Base-by-base conservation (phyloP, 2,113 vertebrate genomes). In the Pluvianellus socialis region DNA sequence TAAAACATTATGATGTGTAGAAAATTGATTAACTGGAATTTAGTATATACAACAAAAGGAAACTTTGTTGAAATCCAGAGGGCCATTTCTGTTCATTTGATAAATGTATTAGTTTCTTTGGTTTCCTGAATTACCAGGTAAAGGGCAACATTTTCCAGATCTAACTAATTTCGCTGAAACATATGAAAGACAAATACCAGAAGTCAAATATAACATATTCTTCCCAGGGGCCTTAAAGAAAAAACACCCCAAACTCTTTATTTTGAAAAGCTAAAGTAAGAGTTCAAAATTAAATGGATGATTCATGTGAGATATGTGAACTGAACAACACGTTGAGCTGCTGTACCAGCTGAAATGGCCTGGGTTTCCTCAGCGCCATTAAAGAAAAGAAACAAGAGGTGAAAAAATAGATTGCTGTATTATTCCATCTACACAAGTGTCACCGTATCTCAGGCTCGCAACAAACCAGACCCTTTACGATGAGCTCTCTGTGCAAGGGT, bases 121-220 rank as follows among this genome's bases (percentile, higher is more conserved):
- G 95, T 98, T 98, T 97, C 98, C 96, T 98, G 97, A 98, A 97
- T 95, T 97, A 93, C 96, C 97, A 97, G 96, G 97, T 96, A 98
- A 97, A 97, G 93, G 96, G 94, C 94, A 97, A 98, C 97, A 97
- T 96, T 97, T 95, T 97, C 97, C 98, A 98, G 98, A 97, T 96
- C 97, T 97, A 95, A 87, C 97, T 96, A 95, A 97, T 98, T 98
- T 97, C 74, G 76, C 94, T 96, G 95, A 93, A 97, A 95, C 88
- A 96, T 97, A 97, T 93, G 94, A 97, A 97, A 97, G 97, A 98
- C 96, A 98, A 97, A 97, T 95, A 97, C 97, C 97, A 98, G 97
- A 97, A 97, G 97, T 94, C 86, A 96, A 96, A 96, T 86, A 83
- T 96, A 98, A 97, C 93, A 87, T 96, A 96, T 96, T 97, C 86